Conservation (phyloP, 2,888 invertebrate species). For the Watsonalla cultraria region DNA sequence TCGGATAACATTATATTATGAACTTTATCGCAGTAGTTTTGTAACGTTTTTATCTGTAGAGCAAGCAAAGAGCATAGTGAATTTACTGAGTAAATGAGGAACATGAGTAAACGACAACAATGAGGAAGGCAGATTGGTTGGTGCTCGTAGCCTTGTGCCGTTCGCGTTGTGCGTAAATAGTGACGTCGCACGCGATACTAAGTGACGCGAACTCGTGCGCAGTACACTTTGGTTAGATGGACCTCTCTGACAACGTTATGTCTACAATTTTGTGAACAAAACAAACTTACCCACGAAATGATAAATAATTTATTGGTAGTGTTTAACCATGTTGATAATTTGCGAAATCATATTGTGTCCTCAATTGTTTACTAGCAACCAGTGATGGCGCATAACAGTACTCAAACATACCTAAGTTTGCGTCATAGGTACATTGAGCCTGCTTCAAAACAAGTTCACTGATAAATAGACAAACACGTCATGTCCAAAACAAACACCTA, state of each 20-base stretch:
- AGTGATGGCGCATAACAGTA: constrained; percentile 19
- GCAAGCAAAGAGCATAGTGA: constrained; percentile 18
- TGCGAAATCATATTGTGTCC: constrained; percentile 9
- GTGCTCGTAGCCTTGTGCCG: constrained; percentile 35
- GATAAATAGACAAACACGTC: constrained; percentile 22
- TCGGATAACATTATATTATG: no score
- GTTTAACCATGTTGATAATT: neutral
- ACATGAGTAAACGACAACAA: constrained; percentile 42
- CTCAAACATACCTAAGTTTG: constrained; percentile 24
- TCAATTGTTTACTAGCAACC: constrained; percentile 28
- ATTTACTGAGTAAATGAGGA: constrained; percentile 18
- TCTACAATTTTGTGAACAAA: no score
- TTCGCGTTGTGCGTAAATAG: constrained; percentile 48
- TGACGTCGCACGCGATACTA: constrained; percentile 60
- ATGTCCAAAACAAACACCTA: constrained; percentile 12
- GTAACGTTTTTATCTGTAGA: no score
- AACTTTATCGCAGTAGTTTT: no score
- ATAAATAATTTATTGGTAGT: no score
- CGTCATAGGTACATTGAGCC: constrained; percentile 30
- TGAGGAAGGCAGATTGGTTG: constrained; percentile 40
- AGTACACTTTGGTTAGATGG: constrained; percentile 5
- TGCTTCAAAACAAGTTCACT: constrained; percentile 40
- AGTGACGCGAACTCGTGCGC: constrained; percentile 40
- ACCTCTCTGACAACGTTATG: neutral
- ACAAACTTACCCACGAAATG: no score